A percentile compares a stretch with the other conserved stretches of the same genome.
phyloP scores from a whole-genome alignment of 2,113 vertebrate species.

The Marmota flaviventris region DNA sequence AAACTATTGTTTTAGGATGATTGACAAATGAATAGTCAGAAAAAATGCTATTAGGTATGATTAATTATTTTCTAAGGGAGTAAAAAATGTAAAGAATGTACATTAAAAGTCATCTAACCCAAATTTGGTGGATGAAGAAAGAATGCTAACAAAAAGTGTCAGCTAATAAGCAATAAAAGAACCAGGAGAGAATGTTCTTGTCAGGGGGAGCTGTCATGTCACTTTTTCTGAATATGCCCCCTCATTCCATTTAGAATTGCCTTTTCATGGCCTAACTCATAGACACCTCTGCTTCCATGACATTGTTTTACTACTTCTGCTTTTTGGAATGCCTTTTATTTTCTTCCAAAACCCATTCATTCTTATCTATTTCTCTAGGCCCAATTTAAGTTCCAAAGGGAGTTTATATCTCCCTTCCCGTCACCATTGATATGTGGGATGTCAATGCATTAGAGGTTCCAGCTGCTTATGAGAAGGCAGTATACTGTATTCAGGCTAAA shows the following conservation, averaged over 20 bases:
- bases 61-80: conserved; percentile 50
- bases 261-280: not conserved
- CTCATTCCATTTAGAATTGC: not conserved
- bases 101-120: conserved; percentile 18
- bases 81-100: not conserved
- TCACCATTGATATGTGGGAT: not conserved
- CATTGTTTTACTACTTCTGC: not conserved
- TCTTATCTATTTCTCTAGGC: not conserved
- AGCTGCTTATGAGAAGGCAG: not conserved
- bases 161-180: not conserved
- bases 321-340: not conserved
- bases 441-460: not conserved
- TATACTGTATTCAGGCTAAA: not conserved
- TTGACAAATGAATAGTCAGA: not conserved
- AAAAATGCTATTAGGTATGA: conserved; percentile 14
- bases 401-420: not conserved
- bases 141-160: conserved; percentile 13
- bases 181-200: conserved; percentile 8
- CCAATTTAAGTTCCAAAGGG: conserved; percentile 6
- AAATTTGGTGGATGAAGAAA: conserved; percentile 51
- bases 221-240: not conserved
- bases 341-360: not conserved
- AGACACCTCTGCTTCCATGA: not conserved
- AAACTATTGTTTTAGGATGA: not conserved
- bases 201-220: not conserved